phyloP scores from a whole-genome alignment of 2,888 invertebrate genomes.

The Thyatira batis region DNA sequence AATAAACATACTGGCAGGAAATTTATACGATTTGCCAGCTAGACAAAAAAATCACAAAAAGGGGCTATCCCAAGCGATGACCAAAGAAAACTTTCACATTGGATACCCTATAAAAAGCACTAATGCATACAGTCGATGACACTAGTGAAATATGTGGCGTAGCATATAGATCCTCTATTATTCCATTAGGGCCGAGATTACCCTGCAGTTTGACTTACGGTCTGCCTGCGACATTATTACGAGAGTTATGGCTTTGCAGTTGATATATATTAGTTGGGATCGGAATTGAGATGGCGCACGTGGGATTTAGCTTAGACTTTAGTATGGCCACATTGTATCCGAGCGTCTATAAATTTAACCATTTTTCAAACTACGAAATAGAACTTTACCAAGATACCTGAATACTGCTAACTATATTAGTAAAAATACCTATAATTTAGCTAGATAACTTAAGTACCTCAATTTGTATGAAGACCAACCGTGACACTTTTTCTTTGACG shows the following conservation, averaged over 20 bases:
- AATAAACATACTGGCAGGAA: too few relatives aligned
- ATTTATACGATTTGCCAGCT: neutral
- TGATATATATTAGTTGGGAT: neutral
- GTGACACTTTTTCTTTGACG: too few relatives aligned
- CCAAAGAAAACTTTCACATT: neutral
- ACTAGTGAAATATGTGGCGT: neutral
- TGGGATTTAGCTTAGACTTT: neutral
- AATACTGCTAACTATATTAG: too few relatives aligned
- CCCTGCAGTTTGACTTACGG: conserved; percentile 39
- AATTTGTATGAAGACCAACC: too few relatives aligned
- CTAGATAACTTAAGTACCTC: too few relatives aligned
- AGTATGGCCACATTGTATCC: too few relatives aligned
- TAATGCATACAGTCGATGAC: neutral
- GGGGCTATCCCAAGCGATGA: neutral
- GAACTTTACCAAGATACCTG: too few relatives aligned
- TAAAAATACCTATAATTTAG: too few relatives aligned
- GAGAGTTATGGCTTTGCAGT: neutral
- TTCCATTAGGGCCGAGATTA: conserved; percentile 48
- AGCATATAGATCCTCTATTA: conserved; percentile 42
- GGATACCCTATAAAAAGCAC: neutral
- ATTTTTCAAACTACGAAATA: too few relatives aligned
- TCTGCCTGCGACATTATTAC: conserved; percentile 9
- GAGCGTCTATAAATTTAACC: too few relatives aligned
- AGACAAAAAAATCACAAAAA: neutral
- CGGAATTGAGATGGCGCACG: neutral